Base-by-base conservation (phyloP, 2,888 invertebrate genomes). In the Agriopis marginaria region DNA sequence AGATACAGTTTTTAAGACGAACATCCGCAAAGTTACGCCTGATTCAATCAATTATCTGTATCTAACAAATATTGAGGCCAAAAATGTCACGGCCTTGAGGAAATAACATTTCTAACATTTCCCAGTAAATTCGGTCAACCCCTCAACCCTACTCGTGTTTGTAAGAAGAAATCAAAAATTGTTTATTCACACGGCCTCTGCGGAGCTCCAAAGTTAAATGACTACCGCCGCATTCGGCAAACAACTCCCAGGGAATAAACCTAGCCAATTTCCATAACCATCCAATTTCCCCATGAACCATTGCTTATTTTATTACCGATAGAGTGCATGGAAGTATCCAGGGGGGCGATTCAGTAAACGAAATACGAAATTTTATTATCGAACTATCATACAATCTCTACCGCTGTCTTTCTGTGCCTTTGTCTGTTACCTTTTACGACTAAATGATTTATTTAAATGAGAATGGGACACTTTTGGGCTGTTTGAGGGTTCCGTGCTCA, bases 251-350 rank as follows among this genome's bases (percentile, higher is more conserved):
- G 53, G 45, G 60, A 49, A 56, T 42, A 55, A 67, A 23, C 49
- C 58, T 59, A 49, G 54, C 47, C 68, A 59, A 68, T 63, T 68
- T 60, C 59, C 68, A 68, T 68, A 68, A 54, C 60, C 60, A 49
- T 42, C n/a, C 44, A 32, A 64, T 68, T 68, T 60, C 39, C 59
- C 68, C 60, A 64, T 68, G 44, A 50, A 50, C 50, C 54, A 50
- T 55, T 60, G 64, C 50, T 64, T 56, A 67, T 55, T 62, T 53
- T 53, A 62, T 44, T 62, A 14, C 12, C 60, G 59, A 59, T 39
- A 42, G 49, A 60, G 40, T 42, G 62, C 44, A 53, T 61, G 51
- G 62, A 40, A 51, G 50, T 61, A 53, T 51, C 45, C 9, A 51
- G 62, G 62, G 44, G 32, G n/a, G 12, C 32, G 32, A 47, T 45